These are phyloP conservation scores for Drosophila grimshawi DNA, from an alignment of 1,140 invertebrate species.

Conservation along the genomic window DNA sequence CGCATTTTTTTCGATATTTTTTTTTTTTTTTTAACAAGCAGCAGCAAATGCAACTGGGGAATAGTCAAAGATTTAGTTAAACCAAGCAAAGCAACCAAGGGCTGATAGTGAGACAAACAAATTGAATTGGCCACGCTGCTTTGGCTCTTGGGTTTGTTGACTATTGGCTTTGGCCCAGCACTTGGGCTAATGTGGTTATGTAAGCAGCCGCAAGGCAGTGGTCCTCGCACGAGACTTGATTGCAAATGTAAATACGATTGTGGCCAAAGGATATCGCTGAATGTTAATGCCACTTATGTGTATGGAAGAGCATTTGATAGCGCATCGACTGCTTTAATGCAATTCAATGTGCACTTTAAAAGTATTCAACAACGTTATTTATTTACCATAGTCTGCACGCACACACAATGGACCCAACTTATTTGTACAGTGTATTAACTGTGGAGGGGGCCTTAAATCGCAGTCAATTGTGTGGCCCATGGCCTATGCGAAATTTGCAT, in stretches of 20 bases:
- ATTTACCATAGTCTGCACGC: constrained; percentile 37
- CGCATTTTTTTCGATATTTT: constrained; percentile 33
- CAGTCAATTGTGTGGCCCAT: constrained; percentile 76
- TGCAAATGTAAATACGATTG: constrained; percentile 73
- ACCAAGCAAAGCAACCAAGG: constrained; percentile 22
- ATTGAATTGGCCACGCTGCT: constrained; percentile 72
- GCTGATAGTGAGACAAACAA: constrained; percentile 71
- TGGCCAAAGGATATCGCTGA: constrained; percentile 3
- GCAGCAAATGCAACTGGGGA: constrained; percentile 70
- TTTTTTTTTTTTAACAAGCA: constrained; percentile 18
- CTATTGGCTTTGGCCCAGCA: constrained; percentile 56
- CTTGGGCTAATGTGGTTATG: constrained; percentile 72
- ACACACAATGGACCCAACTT: not conserved
- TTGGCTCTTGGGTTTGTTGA: constrained; percentile 38
- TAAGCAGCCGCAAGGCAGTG: constrained; percentile 55
- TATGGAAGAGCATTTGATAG: not conserved
- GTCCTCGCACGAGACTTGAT: constrained; percentile 43
- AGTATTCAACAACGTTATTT: constrained; percentile 44
- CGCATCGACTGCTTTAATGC: constrained; percentile 12
- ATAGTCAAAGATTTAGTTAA: constrained; percentile 59
- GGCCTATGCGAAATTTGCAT: constrained; percentile 75
- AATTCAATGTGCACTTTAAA: constrained; percentile 27
- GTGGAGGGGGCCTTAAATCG: constrained; percentile 58
- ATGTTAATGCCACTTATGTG: constrained; percentile 16
- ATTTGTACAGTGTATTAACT: constrained; percentile 33